Conservation (phyloP, 2,888 invertebrate genomes). For the Plebejus melissa region DNA sequence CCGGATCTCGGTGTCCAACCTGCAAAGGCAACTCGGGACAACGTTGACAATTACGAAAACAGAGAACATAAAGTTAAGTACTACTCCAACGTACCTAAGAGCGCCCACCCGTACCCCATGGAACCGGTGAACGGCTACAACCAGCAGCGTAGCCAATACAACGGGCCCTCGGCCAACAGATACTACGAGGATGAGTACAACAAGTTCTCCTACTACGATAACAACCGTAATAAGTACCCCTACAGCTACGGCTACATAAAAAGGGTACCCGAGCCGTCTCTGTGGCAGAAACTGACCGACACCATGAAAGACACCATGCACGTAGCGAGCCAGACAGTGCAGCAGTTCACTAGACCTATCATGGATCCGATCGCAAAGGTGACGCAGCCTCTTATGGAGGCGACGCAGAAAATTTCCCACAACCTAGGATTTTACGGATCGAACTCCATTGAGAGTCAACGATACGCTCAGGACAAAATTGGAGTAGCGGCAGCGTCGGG, state of each 20-base stretch:
- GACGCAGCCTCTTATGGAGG: slow-evolving; percentile 85
- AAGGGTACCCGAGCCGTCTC: slow-evolving; percentile 79
- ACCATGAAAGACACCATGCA: slow-evolving; percentile 86
- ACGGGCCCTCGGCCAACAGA: slow-evolving; percentile 60
- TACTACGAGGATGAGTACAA: slow-evolving; percentile 74
- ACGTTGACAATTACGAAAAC: slow-evolving; percentile 54
- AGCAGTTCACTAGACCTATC: slow-evolving; percentile 81
- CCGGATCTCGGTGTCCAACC: slow-evolving; percentile 89
- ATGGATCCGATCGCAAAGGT: slow-evolving; percentile 78
- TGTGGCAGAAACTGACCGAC: slow-evolving; percentile 86
- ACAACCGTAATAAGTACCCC: slow-evolving; percentile 69
- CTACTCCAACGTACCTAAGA: slow-evolving; percentile 75
- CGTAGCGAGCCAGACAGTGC: slow-evolving; percentile 83
- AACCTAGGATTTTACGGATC: slow-evolving; percentile 83
- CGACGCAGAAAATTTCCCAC: slow-evolving; percentile 87
- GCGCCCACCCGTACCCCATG: slow-evolving; percentile 79
- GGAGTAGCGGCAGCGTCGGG: slow-evolving; percentile 79
- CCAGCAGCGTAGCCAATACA: slow-evolving; percentile 67
- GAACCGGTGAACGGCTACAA: slow-evolving; percentile 68
- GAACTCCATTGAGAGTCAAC: slow-evolving; percentile 65
- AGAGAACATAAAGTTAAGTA: slow-evolving; percentile 68
- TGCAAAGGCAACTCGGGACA: slow-evolving; percentile 79
- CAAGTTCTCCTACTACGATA: slow-evolving; percentile 77
- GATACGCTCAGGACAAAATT: slow-evolving; percentile 81
- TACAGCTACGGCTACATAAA: slow-evolving; percentile 81